Evolutionary conservation across 2,797 vertebrate species (phyloP).

Genomic region (Enteromius anoplus): DNA sequence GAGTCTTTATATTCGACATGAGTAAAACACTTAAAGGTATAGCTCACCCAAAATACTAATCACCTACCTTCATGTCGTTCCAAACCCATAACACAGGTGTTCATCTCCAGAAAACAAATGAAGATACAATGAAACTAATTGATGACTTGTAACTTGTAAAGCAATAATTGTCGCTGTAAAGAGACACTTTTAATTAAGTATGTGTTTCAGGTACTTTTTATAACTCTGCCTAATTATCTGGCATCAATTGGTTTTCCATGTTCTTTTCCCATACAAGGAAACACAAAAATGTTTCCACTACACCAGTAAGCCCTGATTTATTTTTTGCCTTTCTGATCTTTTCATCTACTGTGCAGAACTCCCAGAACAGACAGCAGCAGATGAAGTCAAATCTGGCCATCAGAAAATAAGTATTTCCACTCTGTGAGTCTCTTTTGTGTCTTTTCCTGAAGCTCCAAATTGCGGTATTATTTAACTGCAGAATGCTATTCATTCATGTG

Average conservation of each 20-base stretch:
- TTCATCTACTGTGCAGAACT: neutral
- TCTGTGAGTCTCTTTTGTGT: neutral
- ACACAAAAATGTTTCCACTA: neutral
- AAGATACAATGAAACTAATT: neutral
- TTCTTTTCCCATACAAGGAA: neutral
- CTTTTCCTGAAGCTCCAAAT: neutral
- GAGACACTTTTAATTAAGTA: neutral
- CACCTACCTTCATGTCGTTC: neutral
- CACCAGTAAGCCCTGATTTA: neutral
- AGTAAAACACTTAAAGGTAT: neutral
- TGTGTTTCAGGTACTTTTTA: neutral
- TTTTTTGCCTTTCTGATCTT: neutral
- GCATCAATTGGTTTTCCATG: neutral
- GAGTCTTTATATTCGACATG: neutral
- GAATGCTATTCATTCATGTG: conserved; percentile 13
- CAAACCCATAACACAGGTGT: neutral
- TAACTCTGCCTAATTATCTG: neutral
- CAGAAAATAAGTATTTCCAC: neutral
- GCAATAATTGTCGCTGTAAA: neutral
- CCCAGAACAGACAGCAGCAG: neutral
- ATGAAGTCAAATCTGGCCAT: conserved; percentile 4
- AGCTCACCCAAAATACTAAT: no score
- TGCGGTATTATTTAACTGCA: neutral
- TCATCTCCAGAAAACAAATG: neutral
- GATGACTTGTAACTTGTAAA: neutral